A percentile compares a stretch with the other conserved stretches of the same genome.
Conservation (phyloP, 2,113 vertebrate species). For the Shinisaurus crocodilurus region DNA sequence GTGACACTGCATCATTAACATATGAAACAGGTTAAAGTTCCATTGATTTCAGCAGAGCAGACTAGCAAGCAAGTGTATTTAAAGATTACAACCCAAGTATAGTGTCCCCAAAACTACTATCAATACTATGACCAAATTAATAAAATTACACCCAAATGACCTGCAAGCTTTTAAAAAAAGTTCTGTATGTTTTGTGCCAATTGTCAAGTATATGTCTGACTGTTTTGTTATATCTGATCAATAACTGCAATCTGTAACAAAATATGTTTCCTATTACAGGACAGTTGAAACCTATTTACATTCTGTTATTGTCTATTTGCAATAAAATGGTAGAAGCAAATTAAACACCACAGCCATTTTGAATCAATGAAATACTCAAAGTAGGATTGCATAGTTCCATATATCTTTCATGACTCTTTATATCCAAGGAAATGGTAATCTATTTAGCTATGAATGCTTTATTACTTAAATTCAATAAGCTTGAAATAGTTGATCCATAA, state of each 20-base stretch:
- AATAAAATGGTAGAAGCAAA: constrained; percentile 64
- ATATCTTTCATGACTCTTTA: constrained; percentile 49
- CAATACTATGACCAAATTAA: neutral
- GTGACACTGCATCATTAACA: neutral
- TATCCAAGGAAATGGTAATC: constrained; percentile 61
- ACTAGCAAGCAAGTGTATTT: neutral
- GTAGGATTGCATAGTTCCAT: constrained; percentile 53
- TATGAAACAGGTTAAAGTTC: neutral
- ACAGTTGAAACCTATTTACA: constrained; percentile 12
- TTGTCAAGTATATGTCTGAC: constrained; percentile 18
- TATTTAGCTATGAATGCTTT: constrained; percentile 69
- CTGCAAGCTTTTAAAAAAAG: constrained; percentile 14
- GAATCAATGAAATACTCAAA: constrained; percentile 57
- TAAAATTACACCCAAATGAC: neutral
- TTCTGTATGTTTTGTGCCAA: neutral
- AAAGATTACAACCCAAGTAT: neutral
- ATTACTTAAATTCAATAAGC: constrained; percentile 61
- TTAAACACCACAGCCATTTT: constrained; percentile 39
- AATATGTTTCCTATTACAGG: neutral
- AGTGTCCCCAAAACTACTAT: neutral
- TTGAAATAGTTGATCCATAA: constrained; percentile 59
- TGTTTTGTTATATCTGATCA: constrained; percentile 24
- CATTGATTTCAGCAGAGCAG: neutral
- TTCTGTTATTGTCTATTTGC: constrained; percentile 58
- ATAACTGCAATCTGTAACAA: constrained; percentile 21